These are phyloP conservation scores for Bombus waltoni DNA, from an alignment of 1,140 invertebrate species.

Conservation along the genomic window DNA sequence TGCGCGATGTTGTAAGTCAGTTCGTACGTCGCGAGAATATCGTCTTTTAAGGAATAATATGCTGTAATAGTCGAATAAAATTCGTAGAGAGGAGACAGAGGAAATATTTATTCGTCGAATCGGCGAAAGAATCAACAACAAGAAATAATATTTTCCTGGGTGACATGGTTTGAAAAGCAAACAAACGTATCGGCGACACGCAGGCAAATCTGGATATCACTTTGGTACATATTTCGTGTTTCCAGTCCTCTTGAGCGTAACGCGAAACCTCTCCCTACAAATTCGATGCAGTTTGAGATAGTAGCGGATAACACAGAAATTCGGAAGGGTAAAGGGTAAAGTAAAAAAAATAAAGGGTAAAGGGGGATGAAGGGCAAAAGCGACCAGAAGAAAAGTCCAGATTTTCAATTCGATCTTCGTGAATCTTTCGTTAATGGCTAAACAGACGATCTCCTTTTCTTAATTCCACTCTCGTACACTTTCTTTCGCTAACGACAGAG, in stretches of 20 bases:
- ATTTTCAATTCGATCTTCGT: constrained; percentile 13
- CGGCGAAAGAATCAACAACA: constrained; percentile 10
- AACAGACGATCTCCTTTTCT: neutral
- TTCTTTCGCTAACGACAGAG: neutral
- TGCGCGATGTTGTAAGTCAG: neutral
- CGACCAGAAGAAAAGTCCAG: constrained; percentile 10
- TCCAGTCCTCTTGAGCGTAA: constrained; percentile 1
- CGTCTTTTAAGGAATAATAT: neutral
- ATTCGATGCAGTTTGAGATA: constrained; percentile 38
- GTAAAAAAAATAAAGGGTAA: too few species aligned
- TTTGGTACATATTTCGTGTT: constrained; percentile 25
- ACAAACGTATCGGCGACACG: constrained; percentile 9
- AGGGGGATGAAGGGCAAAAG: neutral
- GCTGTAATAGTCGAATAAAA: neutral
- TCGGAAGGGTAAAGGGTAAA: constrained; percentile 14
- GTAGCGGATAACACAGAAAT: constrained; percentile 5
- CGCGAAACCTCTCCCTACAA: constrained; percentile 8
- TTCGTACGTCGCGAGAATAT: neutral
- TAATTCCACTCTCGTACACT: neutral
- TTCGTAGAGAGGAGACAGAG: too few species aligned
- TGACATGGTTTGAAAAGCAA: neutral
- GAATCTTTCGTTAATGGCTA: neutral
- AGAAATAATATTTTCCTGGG: constrained; percentile 14
- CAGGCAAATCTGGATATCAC: constrained; percentile 16
- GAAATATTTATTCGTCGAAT: constrained; percentile 4